Base-by-base conservation (phyloP, 2,797 vertebrate species). In the Gymnodraco acuticeps region DNA sequence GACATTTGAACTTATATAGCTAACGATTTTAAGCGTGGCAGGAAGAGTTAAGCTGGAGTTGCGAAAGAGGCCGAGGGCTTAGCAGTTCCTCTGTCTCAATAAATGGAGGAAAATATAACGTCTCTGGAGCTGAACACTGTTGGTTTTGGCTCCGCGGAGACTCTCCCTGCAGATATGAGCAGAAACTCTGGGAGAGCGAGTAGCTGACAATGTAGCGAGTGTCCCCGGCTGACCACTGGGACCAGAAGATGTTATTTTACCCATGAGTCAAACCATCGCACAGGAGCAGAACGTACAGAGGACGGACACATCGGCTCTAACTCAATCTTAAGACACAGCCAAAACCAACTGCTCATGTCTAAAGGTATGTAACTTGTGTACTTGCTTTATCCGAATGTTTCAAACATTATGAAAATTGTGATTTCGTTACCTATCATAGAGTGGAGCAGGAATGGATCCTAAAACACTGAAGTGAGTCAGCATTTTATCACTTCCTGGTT, bases 161-260 rank as follows among this genome's bases (percentile, higher is more conserved):
- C 69, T 70, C 61, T 69, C 33, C 51, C 53, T 56, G 61, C 73
- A 77, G 83, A 78, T 80, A 63, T 42, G 74, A 14, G n/a, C 31
- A 50, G 78, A 77, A 45, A 41, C 69, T 60, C 56, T 53, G 52
- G 66, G 74, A 74, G 68, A 41, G 48, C 20, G 27, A 70, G 52
- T 60, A 73, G 58, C 77, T 58, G 73, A 89, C 82, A 91, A 82
- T 78, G 73, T 58, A 52, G 31, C 31, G 4, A 84, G 76, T 89
- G 85, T 84, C 47, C 38, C 45, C 8, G 10, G 16, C 51, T 17
- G 58, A 43, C 52, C 15, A 31, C 0, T 13, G 7, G 64, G 76
- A 66, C 31, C 69, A 23, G 45, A 45, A 47, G 42, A 72, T 1
- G 50, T 85, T 85, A 78, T 73, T 52, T 70, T 75, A 81, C 58